These are phyloP conservation scores for Dendrolimus punctatus DNA, from an alignment of 1,140 invertebrate genomes.

Conservation along the genomic window DNA sequence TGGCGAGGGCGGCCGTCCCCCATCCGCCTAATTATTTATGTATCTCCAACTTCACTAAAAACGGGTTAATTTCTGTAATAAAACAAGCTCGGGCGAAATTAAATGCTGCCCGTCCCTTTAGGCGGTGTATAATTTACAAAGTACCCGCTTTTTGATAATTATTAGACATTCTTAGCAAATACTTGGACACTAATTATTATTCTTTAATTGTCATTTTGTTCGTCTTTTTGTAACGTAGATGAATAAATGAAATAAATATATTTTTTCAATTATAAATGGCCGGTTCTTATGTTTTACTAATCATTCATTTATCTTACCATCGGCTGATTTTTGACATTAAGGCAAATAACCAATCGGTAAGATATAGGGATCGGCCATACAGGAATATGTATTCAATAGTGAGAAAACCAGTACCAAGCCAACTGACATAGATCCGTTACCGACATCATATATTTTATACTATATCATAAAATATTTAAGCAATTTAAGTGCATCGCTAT, in stretches of 20 bases:
- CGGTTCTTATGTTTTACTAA: too few species aligned
- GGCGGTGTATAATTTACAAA: slow-evolving; percentile 13
- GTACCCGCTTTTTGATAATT: slow-evolving; percentile 35
- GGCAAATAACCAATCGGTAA: too few species aligned
- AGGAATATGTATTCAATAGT: too few species aligned
- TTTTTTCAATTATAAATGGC: not conserved
- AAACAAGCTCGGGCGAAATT: slow-evolving; percentile 34
- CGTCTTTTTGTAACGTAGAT: slow-evolving; percentile 11
- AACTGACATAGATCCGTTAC: too few species aligned
- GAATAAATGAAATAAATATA: slow-evolving; percentile 4
- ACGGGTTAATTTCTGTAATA: slow-evolving; percentile 49
- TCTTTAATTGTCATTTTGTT: slow-evolving; percentile 36
- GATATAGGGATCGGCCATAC: too few species aligned
- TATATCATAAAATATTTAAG: too few species aligned
- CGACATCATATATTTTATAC: too few species aligned
- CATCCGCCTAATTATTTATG: slow-evolving; percentile 32
- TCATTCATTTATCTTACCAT: too few species aligned
- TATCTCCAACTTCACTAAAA: slow-evolving; percentile 37
- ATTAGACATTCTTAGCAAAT: slow-evolving; percentile 34
- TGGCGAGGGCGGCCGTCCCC: not conserved
- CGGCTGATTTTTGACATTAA: too few species aligned
- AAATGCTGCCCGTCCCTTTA: slow-evolving; percentile 19
- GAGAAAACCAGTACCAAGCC: too few species aligned
- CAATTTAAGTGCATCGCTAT: too few species aligned
- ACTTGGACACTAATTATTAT: slow-evolving; percentile 47